Base-by-base conservation (phyloP, 2,113 vertebrate species). In the Caloenas nicobarica region DNA sequence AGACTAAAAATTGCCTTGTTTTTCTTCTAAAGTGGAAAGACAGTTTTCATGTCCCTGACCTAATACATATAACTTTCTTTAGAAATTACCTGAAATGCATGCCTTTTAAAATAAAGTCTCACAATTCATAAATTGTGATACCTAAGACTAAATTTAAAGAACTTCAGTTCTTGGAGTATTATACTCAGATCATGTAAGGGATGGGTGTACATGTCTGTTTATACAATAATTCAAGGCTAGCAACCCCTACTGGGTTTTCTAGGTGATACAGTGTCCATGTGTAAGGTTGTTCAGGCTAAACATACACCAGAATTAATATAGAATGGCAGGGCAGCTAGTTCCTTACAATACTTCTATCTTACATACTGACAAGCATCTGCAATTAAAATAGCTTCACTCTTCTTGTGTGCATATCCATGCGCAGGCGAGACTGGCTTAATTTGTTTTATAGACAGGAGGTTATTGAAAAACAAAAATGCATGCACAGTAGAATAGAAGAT, bases 211-310 rank as follows among this genome's bases (percentile, higher is more conserved):
- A 5, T 24, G 17, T 31, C 36, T 26, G 26, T 61, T 86, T 36
- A 48, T 13, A 61, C 5, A 83, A 81, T 92, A 80, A 72, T 17
- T 48, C 38, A 76, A 76, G 12, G 46, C 16, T 12, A 33, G 58
- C 34, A 72, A 38, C 5, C 5, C 74, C 48, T 80, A 6, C 54
- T 64, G 56, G 23, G 71, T 65, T 89, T 66, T 34, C 68, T 36
- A 34, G 53, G 28, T 38, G 56, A 50, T 50, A n/a, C 22, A 57
- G 38, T 2, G 1, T 25, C 34, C n/a, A 28, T 0, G 0, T 48
- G 13, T 60, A 57, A 71, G 19, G 24, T 71, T 66, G 21, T 31
- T 68, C 29, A 56, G 10, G 29, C 17, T 53, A 62, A 64, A 68
- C 9, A 23, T 46, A 38, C 56, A 33, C 19, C 69, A 50, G 16